Evolutionary conservation across 2,113 vertebrate genomes (phyloP), one percentile per base, ranked within the genome.

Genomic region (Cottus gobio): DNA sequence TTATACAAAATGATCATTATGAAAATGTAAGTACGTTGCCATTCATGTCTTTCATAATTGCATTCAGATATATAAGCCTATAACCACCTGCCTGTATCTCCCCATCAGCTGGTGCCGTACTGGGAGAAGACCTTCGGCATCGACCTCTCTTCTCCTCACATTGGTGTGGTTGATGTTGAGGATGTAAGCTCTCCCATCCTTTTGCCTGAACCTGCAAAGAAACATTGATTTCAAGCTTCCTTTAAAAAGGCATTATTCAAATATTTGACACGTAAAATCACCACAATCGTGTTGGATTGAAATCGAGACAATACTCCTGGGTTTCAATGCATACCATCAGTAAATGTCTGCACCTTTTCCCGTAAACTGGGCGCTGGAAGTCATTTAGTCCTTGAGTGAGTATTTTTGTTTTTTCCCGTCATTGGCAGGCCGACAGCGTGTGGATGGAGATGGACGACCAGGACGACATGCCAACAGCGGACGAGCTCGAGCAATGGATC

Each of bases 71-170:
- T 10, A 3, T 15, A 11, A 15, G 1, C 4, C 63, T 75, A 26
- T 57, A 30, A 68, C 12, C 9, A n/a, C 52, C 28, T 63, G 24
- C 65, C 24, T 80, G 28, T 60, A 0, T 71, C 8, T 78, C 22
- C 11, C 58, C 65, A 87, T 20, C 90, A 97, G 96, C 91, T 98
- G 90, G 96, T 97, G 71, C 96, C 97, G 0, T 98, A 98, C 91
- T 98, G 97, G 97, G 96, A 98, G 93, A 97, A 94, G 91, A 98
- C 96, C 0, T 98, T 98, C 48, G 89, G 85, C 30, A 97, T 98
- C 9, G 96, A 97, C 90, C 92, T 98, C 12, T 94, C 95, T 3
- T 95, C 94, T 65, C 97, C 97, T 54, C 96, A 97, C 79, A 97
- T 98, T 5, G 97, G 97, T 10, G 95, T 97, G 10, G 96, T 97